Evolutionary conservation across 2,888 invertebrate species (phyloP), one percentile per base, ranked within the genome.

Genomic region (Tiliacea citrago): DNA sequence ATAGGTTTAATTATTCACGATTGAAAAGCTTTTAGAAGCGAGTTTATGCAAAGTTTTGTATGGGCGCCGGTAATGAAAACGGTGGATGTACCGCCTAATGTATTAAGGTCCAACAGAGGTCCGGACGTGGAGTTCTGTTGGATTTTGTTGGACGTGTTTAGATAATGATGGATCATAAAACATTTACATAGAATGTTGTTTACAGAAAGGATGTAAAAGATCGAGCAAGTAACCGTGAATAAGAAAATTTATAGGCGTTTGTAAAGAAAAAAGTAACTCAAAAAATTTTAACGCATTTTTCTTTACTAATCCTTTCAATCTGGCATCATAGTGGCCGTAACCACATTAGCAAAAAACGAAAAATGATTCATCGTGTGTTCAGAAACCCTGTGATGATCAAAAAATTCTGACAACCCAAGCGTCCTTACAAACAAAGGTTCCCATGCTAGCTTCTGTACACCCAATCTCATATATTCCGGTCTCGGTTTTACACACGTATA

Each of bases 1-100:
- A 93, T 93, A 93, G 91, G 88, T 93, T 95, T 93, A 94, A 95
- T 95, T 93, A 94, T 94, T 94, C 94, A 94, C 91, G 91, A 93
- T 92, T 90, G 92, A 92, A 93, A 93, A 93, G 93, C 93, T 93
- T 94, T 94, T 90, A 92, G 90, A 81, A 85, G 82, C 82, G 90
- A 91, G 88, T 91, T 91, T 90, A 91, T 91, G 88, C 86, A 91
- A 93, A 94, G 91, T 93, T 93, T 92, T 92, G 91, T 90, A 91
- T 90, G 91, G 86, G 65, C 83, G 78, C 90, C 91, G 91, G 91
- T 92, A 93, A 94, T 94, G 91, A 92, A 93, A 92, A 91, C 90
- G 90, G 85, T 88, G 84, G 84, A 83, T 85, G 72, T 79, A 81
- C 77, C 82, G 79, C 69, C 85, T 90, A 86, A 89, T 87, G 88